Evolutionary conservation across 2,888 invertebrate species (phyloP), one percentile per base, ranked within the genome.

Genomic region (Acanthosoma haemorrhoidale): DNA sequence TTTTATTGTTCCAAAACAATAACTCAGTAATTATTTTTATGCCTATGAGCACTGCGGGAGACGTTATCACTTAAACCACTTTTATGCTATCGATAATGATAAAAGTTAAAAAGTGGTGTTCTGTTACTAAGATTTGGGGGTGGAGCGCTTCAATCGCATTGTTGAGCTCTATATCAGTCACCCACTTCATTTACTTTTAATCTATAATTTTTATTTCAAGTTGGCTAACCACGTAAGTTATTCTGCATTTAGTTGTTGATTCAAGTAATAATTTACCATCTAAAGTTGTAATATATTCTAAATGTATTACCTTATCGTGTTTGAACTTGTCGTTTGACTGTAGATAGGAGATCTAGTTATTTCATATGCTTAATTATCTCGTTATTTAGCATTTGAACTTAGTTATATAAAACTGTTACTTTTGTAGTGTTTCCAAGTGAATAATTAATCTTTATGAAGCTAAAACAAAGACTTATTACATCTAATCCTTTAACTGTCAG

Each of bases 171-270:
- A 34, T 43, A 29, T 69, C 43, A 68, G 58, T 58, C 59, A 68
- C 29, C 16, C 68, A 57, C 31, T 70, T 38, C 43, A 67, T 72
- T 58, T 70, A 72, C 38, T 51, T 61, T 34, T 63, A 64, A 66
- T 72, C 67, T 57, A 68, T 66, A 43, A 63, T 68, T 70, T 70
- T 72, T 70, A 70, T 64, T 68, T 70, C 72, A 72, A 70, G 63
- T 72, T 71, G 69, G 70, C 70, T 68, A 70, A 72, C 66, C 70
- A 72, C 72, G 72, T 72, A 72, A 72, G 72, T 72, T 60, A 15
- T 51, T 51, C n/a, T 25, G 25, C 5, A 13, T 51, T 51, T 2
- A 6, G 1, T 51, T 9, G n/a, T 13, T 25, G 13, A 13, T 25
- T 51, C 8, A 51, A 25, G 25, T 51, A 13, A 9, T n/a, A 25